Conservation (phyloP, 2,113 vertebrate species). For the Silurus glanis region DNA sequence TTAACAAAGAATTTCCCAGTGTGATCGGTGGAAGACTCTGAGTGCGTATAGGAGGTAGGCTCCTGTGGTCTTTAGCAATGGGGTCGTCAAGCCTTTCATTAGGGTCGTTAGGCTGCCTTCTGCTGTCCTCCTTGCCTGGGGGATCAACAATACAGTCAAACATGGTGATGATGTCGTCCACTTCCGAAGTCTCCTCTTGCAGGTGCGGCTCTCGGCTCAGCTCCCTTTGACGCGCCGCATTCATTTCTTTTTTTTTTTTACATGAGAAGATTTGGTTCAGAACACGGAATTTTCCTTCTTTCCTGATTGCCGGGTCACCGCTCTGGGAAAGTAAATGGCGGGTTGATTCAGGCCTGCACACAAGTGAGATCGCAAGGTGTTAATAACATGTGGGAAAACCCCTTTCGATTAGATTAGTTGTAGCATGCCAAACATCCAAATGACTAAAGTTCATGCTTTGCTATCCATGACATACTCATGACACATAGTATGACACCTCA, state of each 20-base stretch:
- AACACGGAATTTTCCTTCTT: constrained; percentile 77
- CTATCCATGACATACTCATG: background rate
- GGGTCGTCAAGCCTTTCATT: constrained; percentile 70
- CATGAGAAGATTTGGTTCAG: constrained; percentile 82
- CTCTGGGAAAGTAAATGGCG: constrained; percentile 65
- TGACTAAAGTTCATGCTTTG: background rate
- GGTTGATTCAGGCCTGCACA: constrained; percentile 65
- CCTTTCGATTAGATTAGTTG: background rate
- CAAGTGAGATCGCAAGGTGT: background rate
- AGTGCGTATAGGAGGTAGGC: constrained; percentile 74
- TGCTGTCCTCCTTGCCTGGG: constrained; percentile 66
- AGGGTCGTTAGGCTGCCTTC: constrained; percentile 66
- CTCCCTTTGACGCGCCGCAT: constrained; percentile 64
- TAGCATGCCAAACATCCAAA: background rate
- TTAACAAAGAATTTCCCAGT: constrained; percentile 68
- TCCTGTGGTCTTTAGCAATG: constrained; percentile 62
- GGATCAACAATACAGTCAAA: constrained; percentile 78
- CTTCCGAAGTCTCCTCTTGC: constrained; percentile 76
- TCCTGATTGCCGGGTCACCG: constrained; percentile 66
- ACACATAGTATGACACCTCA: background rate
- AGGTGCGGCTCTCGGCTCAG: constrained; percentile 58
- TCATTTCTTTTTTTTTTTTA: constrained; percentile 79
- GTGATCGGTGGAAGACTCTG: constrained; percentile 82
- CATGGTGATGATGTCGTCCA: constrained; percentile 84
- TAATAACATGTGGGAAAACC: background rate